Evolutionary conservation across 2,113 vertebrate species (phyloP), one percentile per base, ranked within the genome.

Genomic region (Penelope pileata): DNA sequence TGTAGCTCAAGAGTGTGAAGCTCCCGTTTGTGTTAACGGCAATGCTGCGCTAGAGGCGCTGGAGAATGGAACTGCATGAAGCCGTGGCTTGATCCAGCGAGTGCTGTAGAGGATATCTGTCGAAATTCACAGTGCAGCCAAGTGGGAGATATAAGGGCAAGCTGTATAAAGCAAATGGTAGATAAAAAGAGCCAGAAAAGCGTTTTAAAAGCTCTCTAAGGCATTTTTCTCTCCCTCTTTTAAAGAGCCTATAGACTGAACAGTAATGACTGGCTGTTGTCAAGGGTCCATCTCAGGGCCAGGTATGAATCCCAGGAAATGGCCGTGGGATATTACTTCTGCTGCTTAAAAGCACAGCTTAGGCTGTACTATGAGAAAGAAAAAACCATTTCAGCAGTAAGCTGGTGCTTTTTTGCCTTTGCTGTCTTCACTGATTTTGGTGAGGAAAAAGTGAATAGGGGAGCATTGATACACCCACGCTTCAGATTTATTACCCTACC

Each of bases 1-100:
- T n/a, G n/a, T n/a, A n/a, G n/a, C n/a, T n/a, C n/a, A n/a, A 54
- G 62, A 50, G 9, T 2, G 0, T 19, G 23, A 60, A 79, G 38
- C 53, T 59, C 73, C 90, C 2, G 0, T 85, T 78, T 68, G 38
- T 8, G 3, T 18, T 68, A 67, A 75, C 72, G 63, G 66, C 36
- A 74, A 40, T 81, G 72, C 40, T 50, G 62, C 1, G 0, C 42
- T 79, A 66, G 69, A 60, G 53, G 45, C 11, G 36, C 59, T 60
- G 36, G 30, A 12, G 24, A 42, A 69, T 48, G 16, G 51, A 85
- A 12, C 30, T 21, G 7, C 36, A 8, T 0, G 1, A 68, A 43
- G 56, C 27, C 7, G 0, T 19, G 16, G 21, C 32, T 32, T 60
- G 34, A 23, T 73, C 50, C 29, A 6, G 1, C 0, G 1, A 54